These are phyloP conservation scores for Cistogaster globosa DNA, from an alignment of 2,888 invertebrate species.

Conservation along the genomic window DNA sequence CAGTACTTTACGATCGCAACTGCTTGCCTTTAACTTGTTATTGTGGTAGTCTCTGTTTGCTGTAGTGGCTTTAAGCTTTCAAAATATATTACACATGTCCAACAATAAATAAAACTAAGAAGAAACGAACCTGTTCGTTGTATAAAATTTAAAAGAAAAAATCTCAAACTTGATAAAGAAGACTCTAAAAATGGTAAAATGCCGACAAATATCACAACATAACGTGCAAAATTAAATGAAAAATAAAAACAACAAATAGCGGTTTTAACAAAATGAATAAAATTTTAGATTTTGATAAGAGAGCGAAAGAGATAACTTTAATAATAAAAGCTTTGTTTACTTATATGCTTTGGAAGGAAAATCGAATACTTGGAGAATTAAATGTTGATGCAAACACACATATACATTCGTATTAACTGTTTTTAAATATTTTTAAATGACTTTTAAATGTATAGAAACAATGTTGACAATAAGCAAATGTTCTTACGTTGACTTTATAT, in stretches of 20 bases:
- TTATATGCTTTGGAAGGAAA: conserved; percentile 20
- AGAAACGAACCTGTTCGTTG: conserved; percentile 61
- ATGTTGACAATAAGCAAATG: conserved; percentile 30
- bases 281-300: conserved; percentile 23
- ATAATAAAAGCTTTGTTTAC: conserved; percentile 31
- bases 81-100: conserved; percentile 32
- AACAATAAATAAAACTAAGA: conserved; percentile 15
- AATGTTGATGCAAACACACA: too few species aligned
- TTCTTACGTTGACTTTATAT: too few species aligned
- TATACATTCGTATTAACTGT: conserved; percentile 28
- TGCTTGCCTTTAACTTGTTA: conserved; percentile 46
- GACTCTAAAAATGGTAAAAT: conserved; percentile 44
- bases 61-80: conserved; percentile 56
- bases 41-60: conserved; percentile 64
- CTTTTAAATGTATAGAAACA: conserved; percentile 23
- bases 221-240: conserved; percentile 17
- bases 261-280: conserved; percentile 32
- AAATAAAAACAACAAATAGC: conserved; percentile 47
- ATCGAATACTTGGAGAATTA: conserved; percentile 16
- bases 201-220: conserved; percentile 58
- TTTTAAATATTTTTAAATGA: conserved; percentile 2
- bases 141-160: conserved; percentile 14
- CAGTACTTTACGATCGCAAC: conserved; percentile 30
- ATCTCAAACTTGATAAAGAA: conserved; percentile 38
- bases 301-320: conserved; percentile 19